These are phyloP conservation scores for Theonella swinhoei DNA, from an alignment of 37 sponge, comb jelly and placozoan species.

Conservation along the genomic window DNA sequence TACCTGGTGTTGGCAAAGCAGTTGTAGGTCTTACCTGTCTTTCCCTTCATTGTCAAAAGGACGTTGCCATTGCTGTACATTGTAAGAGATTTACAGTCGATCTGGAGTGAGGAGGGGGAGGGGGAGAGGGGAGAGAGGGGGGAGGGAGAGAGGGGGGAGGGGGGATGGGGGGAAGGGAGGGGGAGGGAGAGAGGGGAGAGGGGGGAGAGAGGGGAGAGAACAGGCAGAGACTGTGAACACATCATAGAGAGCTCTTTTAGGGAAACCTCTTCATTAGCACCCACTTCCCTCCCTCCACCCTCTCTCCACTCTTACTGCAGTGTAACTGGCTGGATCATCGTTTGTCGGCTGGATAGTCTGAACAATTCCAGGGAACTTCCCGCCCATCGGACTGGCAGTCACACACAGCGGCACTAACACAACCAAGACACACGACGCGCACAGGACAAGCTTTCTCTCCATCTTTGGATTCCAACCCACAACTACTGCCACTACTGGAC, in stretches of 20 bases:
- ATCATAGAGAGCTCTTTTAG: too few relatives aligned
- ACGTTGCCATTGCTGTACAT: neutral
- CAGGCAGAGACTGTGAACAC: too few relatives aligned
- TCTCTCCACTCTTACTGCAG: too few relatives aligned
- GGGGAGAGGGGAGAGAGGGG: neutral
- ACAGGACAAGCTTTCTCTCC: neutral
- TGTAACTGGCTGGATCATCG: too few relatives aligned
- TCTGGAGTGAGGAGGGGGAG: neutral
- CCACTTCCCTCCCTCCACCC: too few relatives aligned
- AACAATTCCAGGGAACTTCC: neutral
- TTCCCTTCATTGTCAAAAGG: too few relatives aligned
- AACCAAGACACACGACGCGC: neutral
- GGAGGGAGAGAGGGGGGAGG: neutral
- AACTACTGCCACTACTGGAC: too few relatives aligned
- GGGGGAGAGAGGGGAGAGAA: neutral
- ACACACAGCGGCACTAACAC: neutral
- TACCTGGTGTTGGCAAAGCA: too few relatives aligned
- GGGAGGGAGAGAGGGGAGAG: neutral
- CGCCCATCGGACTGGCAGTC: conserved; percentile 10
- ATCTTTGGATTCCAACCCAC: neutral
- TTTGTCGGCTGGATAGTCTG: neutral
- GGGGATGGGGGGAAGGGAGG: neutral
- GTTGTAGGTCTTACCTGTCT: too few relatives aligned
- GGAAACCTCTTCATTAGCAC: too few relatives aligned
- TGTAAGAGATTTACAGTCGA: neutral